Conservation (phyloP, 2,888 invertebrate genomes). For the Drosophila longiperda region DNA sequence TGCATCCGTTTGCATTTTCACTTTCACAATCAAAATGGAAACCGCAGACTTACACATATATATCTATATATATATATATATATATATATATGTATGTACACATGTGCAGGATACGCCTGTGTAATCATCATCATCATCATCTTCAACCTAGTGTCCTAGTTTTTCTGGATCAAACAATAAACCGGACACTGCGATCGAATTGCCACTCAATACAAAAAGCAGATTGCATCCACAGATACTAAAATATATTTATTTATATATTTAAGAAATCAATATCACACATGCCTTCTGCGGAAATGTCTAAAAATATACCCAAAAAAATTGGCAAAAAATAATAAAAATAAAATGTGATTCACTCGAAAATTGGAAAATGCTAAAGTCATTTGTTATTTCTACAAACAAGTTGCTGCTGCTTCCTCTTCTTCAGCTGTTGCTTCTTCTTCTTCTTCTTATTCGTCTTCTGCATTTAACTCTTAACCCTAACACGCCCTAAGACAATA, state of each 20-base stretch:
- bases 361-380: slow-evolving; percentile 28
- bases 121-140: slow-evolving; percentile 43
- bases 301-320: slow-evolving; percentile 28
- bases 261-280: slow-evolving; percentile 48
- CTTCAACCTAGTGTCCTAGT: slow-evolving; percentile 60
- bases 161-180: slow-evolving; percentile 66
- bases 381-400: slow-evolving; percentile 52
- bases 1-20: slow-evolving; percentile 78
- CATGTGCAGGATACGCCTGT: slow-evolving; percentile 71
- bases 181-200: slow-evolving; percentile 81
- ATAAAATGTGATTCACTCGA: slow-evolving; percentile 14
- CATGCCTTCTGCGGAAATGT: slow-evolving; percentile 32
- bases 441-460: neutral
- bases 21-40: slow-evolving; percentile 81
- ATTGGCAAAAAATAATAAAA: slow-evolving; percentile 15
- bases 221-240: slow-evolving; percentile 42
- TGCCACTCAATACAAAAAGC: slow-evolving; percentile 57
- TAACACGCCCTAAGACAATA: slow-evolving; percentile 46
- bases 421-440: slow-evolving; percentile 1
- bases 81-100: slow-evolving; percentile 18
- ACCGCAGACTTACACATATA: slow-evolving; percentile 52
- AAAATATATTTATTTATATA: slow-evolving; percentile 6
- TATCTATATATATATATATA: slow-evolving; percentile 5
- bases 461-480: slow-evolving; percentile 53
- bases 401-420: slow-evolving; percentile 7